Evolutionary conservation across 2,797 vertebrate species (phyloP).

Genomic region (Neosalanx taihuensis): DNA sequence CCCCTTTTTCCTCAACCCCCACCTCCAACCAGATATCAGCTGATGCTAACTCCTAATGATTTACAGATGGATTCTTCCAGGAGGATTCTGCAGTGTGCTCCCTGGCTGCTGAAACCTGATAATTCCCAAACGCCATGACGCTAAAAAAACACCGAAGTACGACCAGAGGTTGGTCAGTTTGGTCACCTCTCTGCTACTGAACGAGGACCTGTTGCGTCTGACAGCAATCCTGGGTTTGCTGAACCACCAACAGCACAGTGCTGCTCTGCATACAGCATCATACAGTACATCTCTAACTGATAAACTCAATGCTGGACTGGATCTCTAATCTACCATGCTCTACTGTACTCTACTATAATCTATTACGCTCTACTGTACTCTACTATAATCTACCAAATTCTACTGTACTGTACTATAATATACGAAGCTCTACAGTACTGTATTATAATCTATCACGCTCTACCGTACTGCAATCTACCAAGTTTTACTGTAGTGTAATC

Average conservation of each 20-base stretch:
- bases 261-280: not conserved
- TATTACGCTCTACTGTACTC: not conserved
- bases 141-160: not conserved
- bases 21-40: conserved; percentile 23
- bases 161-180: conserved; percentile 15
- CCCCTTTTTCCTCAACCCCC: not conserved
- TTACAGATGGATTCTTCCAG: conserved; percentile 11
- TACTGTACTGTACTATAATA: no score
- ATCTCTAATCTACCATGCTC: not conserved
- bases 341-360: not conserved
- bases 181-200: not conserved
- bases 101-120: not conserved
- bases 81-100: not conserved
- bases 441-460: no score
- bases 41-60: conserved; percentile 24
- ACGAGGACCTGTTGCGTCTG: not conserved
- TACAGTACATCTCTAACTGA: not conserved
- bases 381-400: not conserved
- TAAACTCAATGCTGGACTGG: not conserved
- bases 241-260: conserved; percentile 3
- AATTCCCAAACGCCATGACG: conserved; percentile 4
- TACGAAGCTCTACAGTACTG: no score
- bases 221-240: not conserved
- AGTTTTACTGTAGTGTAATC: no score
- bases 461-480: no score